Evolutionary conservation across 1,140 invertebrate species (phyloP).

Genomic region (Drosophila sturtevanti): DNA sequence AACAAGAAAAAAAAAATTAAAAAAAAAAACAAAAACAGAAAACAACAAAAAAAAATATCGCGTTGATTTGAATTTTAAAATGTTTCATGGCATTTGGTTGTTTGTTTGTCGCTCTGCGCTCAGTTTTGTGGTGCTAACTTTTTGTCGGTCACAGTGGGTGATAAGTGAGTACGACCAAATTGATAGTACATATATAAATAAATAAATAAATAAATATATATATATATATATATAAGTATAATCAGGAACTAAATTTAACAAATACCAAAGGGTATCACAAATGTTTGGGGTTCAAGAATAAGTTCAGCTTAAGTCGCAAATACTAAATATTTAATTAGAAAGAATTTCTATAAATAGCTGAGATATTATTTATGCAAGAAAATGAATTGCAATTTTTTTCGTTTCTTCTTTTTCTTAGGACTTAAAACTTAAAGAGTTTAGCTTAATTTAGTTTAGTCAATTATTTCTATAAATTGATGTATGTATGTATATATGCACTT

Average conservation of each 20-base stretch:
- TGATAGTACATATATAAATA: conserved; percentile 7
- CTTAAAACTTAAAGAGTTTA: no score
- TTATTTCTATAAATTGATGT: no score
- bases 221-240: not conserved
- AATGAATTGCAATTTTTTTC: no score
- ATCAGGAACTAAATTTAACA: not conserved
- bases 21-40: conserved; percentile 73
- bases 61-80: conserved; percentile 81
- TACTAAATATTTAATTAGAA: no score
- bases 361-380: no score
- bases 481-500: no score
- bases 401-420: no score
- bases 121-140: conserved; percentile 59
- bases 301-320: not conserved
- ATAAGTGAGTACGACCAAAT: conserved; percentile 8
- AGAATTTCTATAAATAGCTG: no score
- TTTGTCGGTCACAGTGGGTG: conserved; percentile 42
- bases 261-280: not conserved
- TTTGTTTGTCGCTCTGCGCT: conserved; percentile 45
- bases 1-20: conserved; percentile 66
- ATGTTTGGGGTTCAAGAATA: not conserved
- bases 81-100: conserved; percentile 72
- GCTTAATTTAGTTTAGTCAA: no score
- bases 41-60: conserved; percentile 45
- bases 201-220: not conserved